Base-by-base conservation (phyloP, 1,140 invertebrate genomes). In the Plodia interpunctella region DNA sequence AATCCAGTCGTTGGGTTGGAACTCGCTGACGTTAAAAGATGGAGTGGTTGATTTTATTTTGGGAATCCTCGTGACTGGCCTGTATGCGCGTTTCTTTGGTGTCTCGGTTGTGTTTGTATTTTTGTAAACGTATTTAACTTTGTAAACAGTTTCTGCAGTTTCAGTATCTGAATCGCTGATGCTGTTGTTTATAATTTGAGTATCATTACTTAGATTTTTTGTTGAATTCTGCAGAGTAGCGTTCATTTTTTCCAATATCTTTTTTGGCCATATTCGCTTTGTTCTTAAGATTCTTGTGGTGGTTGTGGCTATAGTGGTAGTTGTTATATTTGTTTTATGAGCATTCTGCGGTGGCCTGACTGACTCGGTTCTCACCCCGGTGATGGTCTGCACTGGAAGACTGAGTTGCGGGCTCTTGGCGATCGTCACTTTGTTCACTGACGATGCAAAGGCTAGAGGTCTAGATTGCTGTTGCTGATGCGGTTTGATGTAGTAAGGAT, bases 191-290 rank as follows among this genome's bases (percentile, higher is more conserved):
- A 61, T 72, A 38, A 51, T n/a, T 59, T 49, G 58, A 17, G 62
- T 62, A 17, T 53, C 19, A 21, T 59, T 58, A 15, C 30, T 69
- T 25, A 1, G 4, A 13, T 44, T 70, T 21, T 59, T 60, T 19
- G 63, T 70, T 20, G 66, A 73, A 25, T 65, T 70, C 57, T 58
- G 25, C 55, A 63, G 55, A 38, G 72, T 70, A 44, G 59, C 57
- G 52, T 85, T 87, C 60, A 79, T 69, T 61, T 83, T 81, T 49
- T 84, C 74, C 59, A 76, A 62, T 32, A 83, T 71, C 61, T 76
- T 74, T 62, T 85, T 87, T 8, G 87, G 87, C 87, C 87, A 89
- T 70, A 89, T 89, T 69, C 87, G 76, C 68, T 88, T 89, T 51
- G 81, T 87, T 63, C 87, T 78, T 19, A 85, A 64, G 32, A 76